Conservation (phyloP, 2,113 vertebrate species). For the Potamarius usumacintae region DNA sequence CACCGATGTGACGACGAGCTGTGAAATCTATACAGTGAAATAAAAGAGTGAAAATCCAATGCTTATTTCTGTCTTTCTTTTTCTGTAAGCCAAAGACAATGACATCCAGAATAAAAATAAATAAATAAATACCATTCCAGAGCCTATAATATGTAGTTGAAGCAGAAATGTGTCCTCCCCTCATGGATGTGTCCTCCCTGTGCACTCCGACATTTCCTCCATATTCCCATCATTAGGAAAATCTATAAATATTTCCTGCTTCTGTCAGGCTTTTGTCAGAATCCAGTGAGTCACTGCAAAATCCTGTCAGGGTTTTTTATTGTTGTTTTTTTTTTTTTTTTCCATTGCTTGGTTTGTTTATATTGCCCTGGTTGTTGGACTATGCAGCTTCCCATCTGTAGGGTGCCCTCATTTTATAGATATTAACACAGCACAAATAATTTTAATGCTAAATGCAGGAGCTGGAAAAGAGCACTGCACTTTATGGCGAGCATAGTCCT, state of each 20-base stretch:
- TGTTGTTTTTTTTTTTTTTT: not conserved
- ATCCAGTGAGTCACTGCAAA: constrained; percentile 15
- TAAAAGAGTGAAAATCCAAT: constrained; percentile 23
- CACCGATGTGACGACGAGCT: constrained; percentile 14
- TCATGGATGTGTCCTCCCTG: constrained; percentile 12
- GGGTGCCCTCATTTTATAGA: not conserved
- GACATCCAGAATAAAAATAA: not conserved
- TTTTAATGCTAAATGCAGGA: constrained; percentile 7
- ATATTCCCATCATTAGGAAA: constrained; percentile 28
- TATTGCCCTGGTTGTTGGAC: not conserved
- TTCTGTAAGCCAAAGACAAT: constrained; percentile 11
- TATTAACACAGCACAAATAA: not conserved
- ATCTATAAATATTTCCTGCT: constrained; percentile 37
- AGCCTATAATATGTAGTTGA: not conserved
- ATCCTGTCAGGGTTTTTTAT: not conserved
- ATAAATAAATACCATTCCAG: not conserved
- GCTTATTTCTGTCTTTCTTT: constrained; percentile 18
- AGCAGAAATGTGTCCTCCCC: constrained; percentile 7
- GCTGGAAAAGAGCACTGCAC: not conserved
- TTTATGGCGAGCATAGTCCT: not conserved
- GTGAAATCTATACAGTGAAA: constrained; percentile 18
- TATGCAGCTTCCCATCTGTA: not conserved
- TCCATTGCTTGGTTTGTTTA: not conserved
- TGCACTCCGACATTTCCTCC: not conserved
- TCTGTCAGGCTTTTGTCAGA: constrained; percentile 34